Conservation (phyloP, 2,888 invertebrate genomes). For the Metalampra italica region DNA sequence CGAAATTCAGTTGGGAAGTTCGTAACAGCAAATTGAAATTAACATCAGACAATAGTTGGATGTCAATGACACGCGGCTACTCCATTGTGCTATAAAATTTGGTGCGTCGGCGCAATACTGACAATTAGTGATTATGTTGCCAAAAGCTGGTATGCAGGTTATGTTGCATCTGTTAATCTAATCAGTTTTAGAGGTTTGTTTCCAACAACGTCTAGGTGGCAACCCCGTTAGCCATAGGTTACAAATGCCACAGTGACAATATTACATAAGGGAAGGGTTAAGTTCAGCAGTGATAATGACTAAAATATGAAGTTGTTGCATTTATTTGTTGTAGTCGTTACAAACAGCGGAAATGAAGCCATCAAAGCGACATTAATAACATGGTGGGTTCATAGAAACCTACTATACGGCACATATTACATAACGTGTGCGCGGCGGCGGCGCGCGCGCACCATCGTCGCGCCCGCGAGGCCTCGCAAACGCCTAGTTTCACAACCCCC, state of each 20-base stretch:
- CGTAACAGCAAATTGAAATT: conserved; percentile 12
- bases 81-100: conserved; percentile 31
- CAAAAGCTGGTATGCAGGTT: conserved; percentile 16
- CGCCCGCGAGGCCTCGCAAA: conserved; percentile 14
- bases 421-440: conserved; percentile 35
- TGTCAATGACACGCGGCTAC: conserved; percentile 41
- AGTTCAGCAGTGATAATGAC: no score
- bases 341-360: not conserved
- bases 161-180: conserved; percentile 3
- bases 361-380: not conserved
- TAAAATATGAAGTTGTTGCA: not conserved
- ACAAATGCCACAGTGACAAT: not conserved
- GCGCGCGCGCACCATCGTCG: conserved; percentile 41
- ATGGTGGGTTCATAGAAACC: not conserved
- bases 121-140: conserved; percentile 28
- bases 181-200: not conserved
- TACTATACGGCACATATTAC: conserved; percentile 44
- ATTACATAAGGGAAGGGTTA: not conserved
- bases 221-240: no score
- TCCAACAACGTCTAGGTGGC: no score
- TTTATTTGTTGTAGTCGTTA: not conserved
- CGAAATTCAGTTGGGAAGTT: not conserved
- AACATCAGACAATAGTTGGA: conserved; percentile 48
- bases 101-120: conserved; percentile 17
- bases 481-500: conserved; percentile 71